Percentiles rank a stretch among this genome's conserved stretches.
Evolutionary conservation across 2,888 invertebrate species (phyloP).

Genomic region (Deroplatys truncata): DNA sequence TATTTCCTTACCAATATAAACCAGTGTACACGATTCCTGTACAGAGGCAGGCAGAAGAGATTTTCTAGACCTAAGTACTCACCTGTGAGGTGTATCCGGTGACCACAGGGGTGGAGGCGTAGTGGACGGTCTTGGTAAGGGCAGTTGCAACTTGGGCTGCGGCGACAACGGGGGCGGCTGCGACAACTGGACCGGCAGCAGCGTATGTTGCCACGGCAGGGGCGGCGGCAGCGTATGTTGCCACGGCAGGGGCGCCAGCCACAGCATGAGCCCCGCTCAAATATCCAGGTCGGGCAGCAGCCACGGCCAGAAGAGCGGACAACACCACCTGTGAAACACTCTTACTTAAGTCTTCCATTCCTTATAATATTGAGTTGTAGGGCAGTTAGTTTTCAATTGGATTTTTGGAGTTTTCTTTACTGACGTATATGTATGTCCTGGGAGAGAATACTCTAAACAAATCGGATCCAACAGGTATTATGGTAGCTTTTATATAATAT

Average conservation of each 20-base stretch:
- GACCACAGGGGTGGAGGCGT: conserved; percentile 40
- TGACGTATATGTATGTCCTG: too few species aligned
- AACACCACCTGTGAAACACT: conserved; percentile 36
- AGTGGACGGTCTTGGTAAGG: conserved; percentile 33
- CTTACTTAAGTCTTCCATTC: too few species aligned
- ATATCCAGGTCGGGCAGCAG: conserved; percentile 38
- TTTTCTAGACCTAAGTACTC: not conserved
- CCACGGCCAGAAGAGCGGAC: conserved; percentile 40
- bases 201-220: conserved; percentile 27
- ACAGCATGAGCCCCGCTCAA: conserved; percentile 11
- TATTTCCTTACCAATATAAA: too few species aligned
- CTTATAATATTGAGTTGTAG: too few species aligned
- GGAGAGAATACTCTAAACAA: too few species aligned
- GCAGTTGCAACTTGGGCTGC: conserved; percentile 36
- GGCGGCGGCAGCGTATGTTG: conserved; percentile 24
- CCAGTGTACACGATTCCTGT: too few species aligned
- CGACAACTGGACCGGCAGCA: conserved; percentile 33
- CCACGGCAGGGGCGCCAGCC: conserved; percentile 24
- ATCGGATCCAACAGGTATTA: too few species aligned
- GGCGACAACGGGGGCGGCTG: conserved; percentile 34
- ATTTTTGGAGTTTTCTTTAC: too few species aligned
- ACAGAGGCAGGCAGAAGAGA: too few species aligned
- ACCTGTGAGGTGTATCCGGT: conserved; percentile 39
- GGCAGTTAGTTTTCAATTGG: too few species aligned
- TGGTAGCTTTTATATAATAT: too few species aligned